Percentiles rank a stretch among this genome's conserved stretches.
Evolutionary conservation across 2,113 vertebrate species (phyloP).

Genomic region (Syngnathus typhle): DNA sequence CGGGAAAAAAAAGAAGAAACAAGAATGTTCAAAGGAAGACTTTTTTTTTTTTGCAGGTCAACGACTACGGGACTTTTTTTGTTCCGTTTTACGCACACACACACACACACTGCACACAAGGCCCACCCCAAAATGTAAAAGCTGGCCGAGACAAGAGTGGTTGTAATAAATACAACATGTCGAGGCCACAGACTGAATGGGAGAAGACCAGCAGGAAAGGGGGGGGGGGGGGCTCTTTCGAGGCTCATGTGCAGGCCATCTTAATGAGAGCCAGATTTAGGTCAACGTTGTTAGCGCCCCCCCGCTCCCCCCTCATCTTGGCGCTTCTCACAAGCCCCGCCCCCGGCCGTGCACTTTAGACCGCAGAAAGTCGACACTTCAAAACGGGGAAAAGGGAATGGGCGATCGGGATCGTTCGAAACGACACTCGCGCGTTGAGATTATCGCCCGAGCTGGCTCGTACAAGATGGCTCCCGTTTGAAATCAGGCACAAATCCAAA

Average conservation of each 20-base stretch:
- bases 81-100: too few relatives aligned
- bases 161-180: not conserved
- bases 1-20: conserved; percentile 7
- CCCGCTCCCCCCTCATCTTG: too few relatives aligned
- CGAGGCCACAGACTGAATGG: not conserved
- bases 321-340: not conserved
- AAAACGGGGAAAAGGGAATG: not conserved
- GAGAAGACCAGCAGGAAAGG: not conserved
- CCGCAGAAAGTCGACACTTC: too few relatives aligned
- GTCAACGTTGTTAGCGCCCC: conserved; percentile 22
- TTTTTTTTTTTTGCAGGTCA: not conserved
- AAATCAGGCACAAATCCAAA: conserved; percentile 3
- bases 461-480: not conserved
- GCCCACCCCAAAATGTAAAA: conserved; percentile 13
- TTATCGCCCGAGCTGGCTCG: too few relatives aligned
- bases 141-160: not conserved
- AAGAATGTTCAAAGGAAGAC: conserved; percentile 12
- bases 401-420: not conserved
- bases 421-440: too few relatives aligned
- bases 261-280: conserved; percentile 65
- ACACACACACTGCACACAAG: conserved; percentile 15
- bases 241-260: conserved; percentile 41
- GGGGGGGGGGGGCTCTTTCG: conserved; percentile 16
- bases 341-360: conserved; percentile 11
- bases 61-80: conserved; percentile 1